These are phyloP conservation scores for Dendroctonus ponderosae DNA, from an alignment of 1,140 invertebrate species.

Conservation along the genomic window DNA sequence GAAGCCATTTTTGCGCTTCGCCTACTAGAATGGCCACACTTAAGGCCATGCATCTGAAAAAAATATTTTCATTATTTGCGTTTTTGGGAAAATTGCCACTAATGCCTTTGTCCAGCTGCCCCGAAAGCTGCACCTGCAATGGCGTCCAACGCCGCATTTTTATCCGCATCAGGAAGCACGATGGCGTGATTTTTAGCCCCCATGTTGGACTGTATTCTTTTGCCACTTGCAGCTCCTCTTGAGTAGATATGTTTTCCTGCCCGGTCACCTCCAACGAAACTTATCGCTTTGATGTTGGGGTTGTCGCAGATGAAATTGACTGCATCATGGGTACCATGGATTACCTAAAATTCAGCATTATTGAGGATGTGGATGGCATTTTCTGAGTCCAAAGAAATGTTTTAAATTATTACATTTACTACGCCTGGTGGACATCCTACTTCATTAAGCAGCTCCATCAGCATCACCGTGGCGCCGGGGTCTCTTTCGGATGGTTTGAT, in stretches of 20 bases:
- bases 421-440: slow-evolving; percentile 92
- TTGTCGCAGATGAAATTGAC: slow-evolving; percentile 98
- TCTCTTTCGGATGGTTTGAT: slow-evolving; percentile 95
- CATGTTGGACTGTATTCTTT: slow-evolving; percentile 98
- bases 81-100: not conserved
- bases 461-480: slow-evolving; percentile 92
- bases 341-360: slow-evolving; percentile 58
- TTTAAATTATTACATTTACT: slow-evolving; percentile 67
- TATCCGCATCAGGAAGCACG: slow-evolving; percentile 95
- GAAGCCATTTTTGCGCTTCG: slow-evolving; percentile 90
- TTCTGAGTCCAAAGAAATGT: slow-evolving; percentile 2
- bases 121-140: slow-evolving; percentile 96
- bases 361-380: not conserved
- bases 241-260: slow-evolving; percentile 97
- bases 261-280: slow-evolving; percentile 95
- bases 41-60: slow-evolving; percentile 86
- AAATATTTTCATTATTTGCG: not conserved
- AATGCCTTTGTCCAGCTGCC: slow-evolving; percentile 77
- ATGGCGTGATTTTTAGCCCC: slow-evolving; percentile 99
- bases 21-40: slow-evolving; percentile 96
- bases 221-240: slow-evolving; percentile 78
- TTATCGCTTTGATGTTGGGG: slow-evolving; percentile 94
- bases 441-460: slow-evolving; percentile 85
- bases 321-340: slow-evolving; percentile 90
- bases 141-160: slow-evolving; percentile 92